Evolutionary conservation across 2,888 invertebrate genomes (phyloP).

Genomic region (Polymixis lichenea): DNA sequence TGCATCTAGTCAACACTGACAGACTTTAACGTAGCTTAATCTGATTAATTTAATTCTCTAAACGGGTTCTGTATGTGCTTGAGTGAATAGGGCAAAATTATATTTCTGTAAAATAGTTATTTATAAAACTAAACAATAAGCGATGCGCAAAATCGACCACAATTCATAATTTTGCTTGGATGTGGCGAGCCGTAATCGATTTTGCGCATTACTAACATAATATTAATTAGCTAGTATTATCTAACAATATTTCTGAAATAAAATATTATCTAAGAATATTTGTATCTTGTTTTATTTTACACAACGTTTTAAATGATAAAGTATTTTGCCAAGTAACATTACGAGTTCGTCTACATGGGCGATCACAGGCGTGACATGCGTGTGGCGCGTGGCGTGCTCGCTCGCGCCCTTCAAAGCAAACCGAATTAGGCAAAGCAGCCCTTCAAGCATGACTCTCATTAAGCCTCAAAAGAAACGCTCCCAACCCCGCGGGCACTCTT

Average conservation of each 20-base stretch:
- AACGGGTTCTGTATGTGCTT: slow-evolving; percentile 53
- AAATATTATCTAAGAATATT: slow-evolving; percentile 50
- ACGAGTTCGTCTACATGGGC: slow-evolving; percentile 38
- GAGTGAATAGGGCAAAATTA: slow-evolving; percentile 53
- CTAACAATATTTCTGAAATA: slow-evolving; percentile 62
- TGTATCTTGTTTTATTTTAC: slow-evolving; percentile 47
- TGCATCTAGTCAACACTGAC: slow-evolving; percentile 71
- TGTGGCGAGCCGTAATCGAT: slow-evolving; percentile 50
- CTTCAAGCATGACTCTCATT: slow-evolving; percentile 63
- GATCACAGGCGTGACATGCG: slow-evolving; percentile 45
- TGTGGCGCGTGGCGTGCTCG: slow-evolving; percentile 39
- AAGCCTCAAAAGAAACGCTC: slow-evolving; percentile 62
- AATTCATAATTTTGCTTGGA: slow-evolving; percentile 54
- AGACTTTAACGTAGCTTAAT: slow-evolving; percentile 60
- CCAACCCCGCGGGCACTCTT: slow-evolving; percentile 46
- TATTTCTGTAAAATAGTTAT: slow-evolving; percentile 63
- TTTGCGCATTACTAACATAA: slow-evolving; percentile 63
- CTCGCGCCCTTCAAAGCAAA: slow-evolving; percentile 64
- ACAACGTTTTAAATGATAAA: slow-evolving; percentile 13
- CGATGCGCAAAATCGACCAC: slow-evolving; percentile 64
- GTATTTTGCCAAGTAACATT: slow-evolving; percentile 23
- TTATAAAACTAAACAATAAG: slow-evolving; percentile 57
- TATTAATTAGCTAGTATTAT: slow-evolving; percentile 58
- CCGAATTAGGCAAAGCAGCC: slow-evolving; percentile 66
- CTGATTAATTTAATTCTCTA: slow-evolving; percentile 36